phyloP scores from a whole-genome alignment of 2,888 invertebrate genomes.

The Lepas anatifera region DNA sequence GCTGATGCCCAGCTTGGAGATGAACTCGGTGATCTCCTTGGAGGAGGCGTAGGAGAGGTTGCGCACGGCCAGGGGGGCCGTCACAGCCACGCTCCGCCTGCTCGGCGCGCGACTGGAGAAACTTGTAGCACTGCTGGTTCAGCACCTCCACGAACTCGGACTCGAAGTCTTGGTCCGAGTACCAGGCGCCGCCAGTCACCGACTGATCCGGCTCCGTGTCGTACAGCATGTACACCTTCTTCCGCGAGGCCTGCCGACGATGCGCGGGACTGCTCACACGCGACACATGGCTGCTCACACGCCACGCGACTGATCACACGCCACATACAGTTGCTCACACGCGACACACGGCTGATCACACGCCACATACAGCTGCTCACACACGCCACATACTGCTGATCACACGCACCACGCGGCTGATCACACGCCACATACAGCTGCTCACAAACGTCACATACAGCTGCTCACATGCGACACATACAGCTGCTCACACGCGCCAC shows the following conservation, averaged over 20 bases:
- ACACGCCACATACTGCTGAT: no score
- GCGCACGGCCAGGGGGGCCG: conserved; percentile 64
- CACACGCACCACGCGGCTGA: no score
- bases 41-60: conserved; percentile 72
- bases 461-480: no score
- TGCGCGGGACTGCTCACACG: no score
- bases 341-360: no score
- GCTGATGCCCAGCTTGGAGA: conserved; percentile 80
- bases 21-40: conserved; percentile 78
- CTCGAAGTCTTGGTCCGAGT: conserved; percentile 95
- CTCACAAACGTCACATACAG: no score
- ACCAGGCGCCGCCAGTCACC: conserved; percentile 96
- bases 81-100: conserved; percentile 28
- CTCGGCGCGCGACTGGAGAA: conserved; percentile 19
- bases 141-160: conserved; percentile 94
- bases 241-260: conserved; percentile 65
- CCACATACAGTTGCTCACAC: no score
- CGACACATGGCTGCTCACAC: no score
- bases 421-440: no score
- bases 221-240: conserved; percentile 94
- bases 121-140: conserved; percentile 71
- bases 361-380: no score
- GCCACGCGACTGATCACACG: no score
- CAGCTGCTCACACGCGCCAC: no score
- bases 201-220: conserved; percentile 88